Conservation (phyloP, 2,888 invertebrate genomes). For the Julus scandinavius region DNA sequence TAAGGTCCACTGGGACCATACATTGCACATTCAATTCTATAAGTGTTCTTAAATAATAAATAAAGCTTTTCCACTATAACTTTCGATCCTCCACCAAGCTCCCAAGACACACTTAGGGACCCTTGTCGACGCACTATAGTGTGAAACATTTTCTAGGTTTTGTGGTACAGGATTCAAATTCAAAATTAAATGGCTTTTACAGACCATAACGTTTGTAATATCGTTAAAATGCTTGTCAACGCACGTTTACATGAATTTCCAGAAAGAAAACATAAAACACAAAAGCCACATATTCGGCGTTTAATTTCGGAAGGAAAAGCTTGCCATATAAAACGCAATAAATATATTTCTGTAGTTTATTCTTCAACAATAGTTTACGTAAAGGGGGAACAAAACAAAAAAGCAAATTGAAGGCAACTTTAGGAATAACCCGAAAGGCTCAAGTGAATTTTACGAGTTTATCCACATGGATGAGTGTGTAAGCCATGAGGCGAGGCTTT, state of each 20-base stretch:
- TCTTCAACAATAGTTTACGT: not conserved
- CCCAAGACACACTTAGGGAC: no score
- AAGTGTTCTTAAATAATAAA: no score
- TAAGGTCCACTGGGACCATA: no score
- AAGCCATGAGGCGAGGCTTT: constrained; percentile 20
- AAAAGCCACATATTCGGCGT: not conserved
- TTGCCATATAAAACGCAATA: constrained; percentile 9
- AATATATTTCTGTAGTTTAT: constrained; percentile 15
- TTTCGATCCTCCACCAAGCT: no score
- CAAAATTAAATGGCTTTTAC: constrained; percentile 28
- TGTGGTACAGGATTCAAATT: not conserved
- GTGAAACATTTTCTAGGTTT: not conserved
- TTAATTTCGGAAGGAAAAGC: constrained; percentile 36
- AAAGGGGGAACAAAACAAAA: not conserved
- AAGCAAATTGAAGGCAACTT: constrained; percentile 5
- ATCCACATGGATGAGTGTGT: constrained; percentile 40
- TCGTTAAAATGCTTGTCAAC: not conserved
- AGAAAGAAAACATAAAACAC: constrained; percentile 2
- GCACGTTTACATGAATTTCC: not conserved
- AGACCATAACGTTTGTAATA: constrained; percentile 37
- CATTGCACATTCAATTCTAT: no score
- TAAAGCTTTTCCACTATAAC: no score
- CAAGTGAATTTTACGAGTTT: constrained; percentile 43
- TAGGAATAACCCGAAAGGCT: constrained; percentile 13
- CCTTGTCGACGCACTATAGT: no score